Percentiles rank a stretch among this genome's conserved stretches.
Evolutionary conservation across 1,140 invertebrate genomes (phyloP).

Genomic region (Coelopa frigida): DNA sequence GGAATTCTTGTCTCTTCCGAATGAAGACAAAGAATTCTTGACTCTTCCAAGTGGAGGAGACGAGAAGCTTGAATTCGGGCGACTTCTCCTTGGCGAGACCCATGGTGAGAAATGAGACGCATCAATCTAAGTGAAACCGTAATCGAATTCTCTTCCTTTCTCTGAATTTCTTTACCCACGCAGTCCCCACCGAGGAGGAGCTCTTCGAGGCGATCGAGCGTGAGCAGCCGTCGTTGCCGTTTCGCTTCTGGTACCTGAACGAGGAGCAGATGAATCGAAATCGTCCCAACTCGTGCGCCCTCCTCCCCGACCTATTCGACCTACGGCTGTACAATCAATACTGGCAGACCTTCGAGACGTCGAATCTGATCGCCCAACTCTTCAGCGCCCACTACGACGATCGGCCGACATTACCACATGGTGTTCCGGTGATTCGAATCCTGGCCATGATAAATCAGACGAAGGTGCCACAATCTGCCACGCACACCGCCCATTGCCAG

Average conservation of each 20-base stretch:
- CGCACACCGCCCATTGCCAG: conserved; percentile 72
- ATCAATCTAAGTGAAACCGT: no score
- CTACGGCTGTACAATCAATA: conserved; percentile 36
- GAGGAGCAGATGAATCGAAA: conserved; percentile 18
- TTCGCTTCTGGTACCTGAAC: conserved; percentile 21
- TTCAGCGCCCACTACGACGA: conserved; percentile 82
- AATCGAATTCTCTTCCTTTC: no score
- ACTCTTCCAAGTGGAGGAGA: no score
- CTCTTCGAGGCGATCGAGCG: conserved; percentile 21
- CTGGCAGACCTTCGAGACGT: conserved; percentile 72
- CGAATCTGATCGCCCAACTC: conserved; percentile 76
- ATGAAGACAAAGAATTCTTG: no score
- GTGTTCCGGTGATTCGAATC: conserved; percentile 65
- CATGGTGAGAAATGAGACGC: no score
- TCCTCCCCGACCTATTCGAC: conserved; percentile 22
- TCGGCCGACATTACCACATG: conserved; percentile 60
- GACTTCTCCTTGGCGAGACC: no score
- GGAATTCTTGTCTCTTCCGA: no score
- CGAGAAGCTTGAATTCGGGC: no score
- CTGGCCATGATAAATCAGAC: conserved; percentile 81
- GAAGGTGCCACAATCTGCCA: conserved; percentile 58
- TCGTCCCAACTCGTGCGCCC: conserved; percentile 15
- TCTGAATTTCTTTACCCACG: no score
- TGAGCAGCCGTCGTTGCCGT: conserved; percentile 31
- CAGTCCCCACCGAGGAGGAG: conserved; percentile 20